Evolutionary conservation across 2,797 vertebrate species (phyloP), one percentile per base, ranked within the genome.

Genomic region (Rhodeus uyekii): DNA sequence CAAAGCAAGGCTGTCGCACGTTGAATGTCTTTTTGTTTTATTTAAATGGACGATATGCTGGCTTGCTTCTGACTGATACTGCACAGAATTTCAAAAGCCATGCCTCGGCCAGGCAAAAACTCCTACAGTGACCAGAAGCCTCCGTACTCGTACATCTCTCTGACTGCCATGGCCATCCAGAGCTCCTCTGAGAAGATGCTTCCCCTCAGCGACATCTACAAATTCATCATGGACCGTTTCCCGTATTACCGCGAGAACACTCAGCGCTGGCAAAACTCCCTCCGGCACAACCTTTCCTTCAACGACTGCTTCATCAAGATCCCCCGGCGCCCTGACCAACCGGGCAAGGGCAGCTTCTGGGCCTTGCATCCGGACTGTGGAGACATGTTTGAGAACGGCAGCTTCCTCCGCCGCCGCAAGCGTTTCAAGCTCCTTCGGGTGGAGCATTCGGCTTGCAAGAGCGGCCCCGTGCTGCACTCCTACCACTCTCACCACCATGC

Each of bases 291-390:
- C 87, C 94, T 98, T 63, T 98, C 97, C 48, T 98, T 98, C 81
- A 98, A 98, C 80, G 97, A 98, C 92, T 98, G 97, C 88, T 98
- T 98, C 93, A 98, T 98, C 86, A 98, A 97, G 92, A 98, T 97
- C 90, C 97, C 96, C 0, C 93, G 96, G 64, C 92, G 97, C 86
- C 97, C 97, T 0, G 97, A 98, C 86, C 97, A 98, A 90, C 97
- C 97, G 0, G 97, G 97, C 1, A 98, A 98, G 82, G 97, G 97
- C 81, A 97, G 96, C 82, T 98, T 98, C 91, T 98, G 97, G 97
- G 97, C 97, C 77, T 93, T 98, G 81, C 97, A 98, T 83, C 97
- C 97, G 22, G 96, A 97, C 93, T 98, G 97, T 83, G 97, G 97
- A 0, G 97, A 98, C 94, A 98, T 98, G 97, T 98, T 98, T 27